Conservation (phyloP, 2,797 vertebrate genomes). For the Microcaecilia unicolor region DNA sequence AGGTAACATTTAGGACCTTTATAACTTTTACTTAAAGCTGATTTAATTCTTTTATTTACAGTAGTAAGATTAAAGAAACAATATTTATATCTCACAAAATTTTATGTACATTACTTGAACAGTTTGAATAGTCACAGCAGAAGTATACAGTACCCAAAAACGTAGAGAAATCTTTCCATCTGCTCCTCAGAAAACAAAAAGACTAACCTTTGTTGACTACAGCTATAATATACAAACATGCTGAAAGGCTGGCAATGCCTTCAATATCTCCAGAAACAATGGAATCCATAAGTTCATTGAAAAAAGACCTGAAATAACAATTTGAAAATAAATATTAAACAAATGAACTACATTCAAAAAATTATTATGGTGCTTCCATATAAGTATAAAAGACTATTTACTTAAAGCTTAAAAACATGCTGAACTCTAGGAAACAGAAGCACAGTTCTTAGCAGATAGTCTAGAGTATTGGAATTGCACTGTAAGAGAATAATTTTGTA, state of each 20-base stretch:
- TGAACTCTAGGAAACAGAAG: too few relatives aligned
- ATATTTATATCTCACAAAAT: too few relatives aligned
- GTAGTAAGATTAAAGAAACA: too few relatives aligned
- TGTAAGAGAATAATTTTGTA: too few relatives aligned
- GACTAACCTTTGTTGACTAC: slow-evolving; percentile 68
- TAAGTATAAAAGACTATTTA: neutral
- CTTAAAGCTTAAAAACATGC: too few relatives aligned
- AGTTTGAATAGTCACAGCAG: neutral
- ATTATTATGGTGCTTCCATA: neutral
- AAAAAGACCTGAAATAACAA: slow-evolving; percentile 63
- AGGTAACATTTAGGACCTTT: neutral
- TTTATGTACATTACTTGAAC: too few relatives aligned
- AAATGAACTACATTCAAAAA: neutral
- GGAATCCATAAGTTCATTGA: slow-evolving; percentile 61
- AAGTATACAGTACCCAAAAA: too few relatives aligned
- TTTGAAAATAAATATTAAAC: neutral
- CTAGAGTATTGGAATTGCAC: too few relatives aligned
- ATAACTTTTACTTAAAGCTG: neutral
- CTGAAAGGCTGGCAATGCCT: slow-evolving; percentile 65
- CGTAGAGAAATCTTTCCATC: neutral
- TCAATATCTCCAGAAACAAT: slow-evolving; percentile 65
- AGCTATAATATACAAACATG: slow-evolving; percentile 60
- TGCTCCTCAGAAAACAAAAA: neutral
- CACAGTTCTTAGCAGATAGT: too few relatives aligned
- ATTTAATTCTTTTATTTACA: neutral